Base-by-base conservation (phyloP, 2,888 invertebrate genomes). In the Parnassius glacialis region DNA sequence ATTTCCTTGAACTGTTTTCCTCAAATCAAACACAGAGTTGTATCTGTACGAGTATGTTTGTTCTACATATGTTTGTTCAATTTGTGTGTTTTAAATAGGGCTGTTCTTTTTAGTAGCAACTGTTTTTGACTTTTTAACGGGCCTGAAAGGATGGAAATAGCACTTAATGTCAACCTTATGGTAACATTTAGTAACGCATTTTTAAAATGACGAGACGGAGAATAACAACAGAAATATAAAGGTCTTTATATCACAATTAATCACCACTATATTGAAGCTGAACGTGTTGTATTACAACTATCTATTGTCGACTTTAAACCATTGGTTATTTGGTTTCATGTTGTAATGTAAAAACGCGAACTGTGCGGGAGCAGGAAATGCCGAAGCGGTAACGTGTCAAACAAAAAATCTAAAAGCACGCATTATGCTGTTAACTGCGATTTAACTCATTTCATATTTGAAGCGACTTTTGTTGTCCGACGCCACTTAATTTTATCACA, bases 371-470 rank as follows among this genome's bases (percentile, higher is more conserved):
- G 84, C 91, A 89, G 91, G 91, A 91, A 91, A 90, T 91, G 79
- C 91, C 89, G 75, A 70, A 79, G 80, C 76, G 78, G 78, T 83
- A 83, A 81, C 84, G 82, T 81, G 83, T 85, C 83, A 80, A 56
- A 87, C 85, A 86, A 90, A 89, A 89, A 87, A 83, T 87, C 80
- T 86, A 83, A 85, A 83, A 85, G 85, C 85, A 79, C 76, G 78
- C 85, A 84, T 88, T 85, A 89, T 84, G 80, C 84, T 87, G 83
- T 86, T 89, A 87, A 84, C 84, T 84, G 83, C 85, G 84, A 86
- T 87, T 88, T 88, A 87, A 89, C 85, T 84, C 86, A 86, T 88
- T 86, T 89, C 86, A 89, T 89, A 89, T 89, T 86, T 83, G 78
- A 85, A 81, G 74, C 72, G 84, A 86, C 84, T 84, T 79, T 75